Conservation (phyloP, 2,888 invertebrate species). For the Gymnocheta viridis region DNA sequence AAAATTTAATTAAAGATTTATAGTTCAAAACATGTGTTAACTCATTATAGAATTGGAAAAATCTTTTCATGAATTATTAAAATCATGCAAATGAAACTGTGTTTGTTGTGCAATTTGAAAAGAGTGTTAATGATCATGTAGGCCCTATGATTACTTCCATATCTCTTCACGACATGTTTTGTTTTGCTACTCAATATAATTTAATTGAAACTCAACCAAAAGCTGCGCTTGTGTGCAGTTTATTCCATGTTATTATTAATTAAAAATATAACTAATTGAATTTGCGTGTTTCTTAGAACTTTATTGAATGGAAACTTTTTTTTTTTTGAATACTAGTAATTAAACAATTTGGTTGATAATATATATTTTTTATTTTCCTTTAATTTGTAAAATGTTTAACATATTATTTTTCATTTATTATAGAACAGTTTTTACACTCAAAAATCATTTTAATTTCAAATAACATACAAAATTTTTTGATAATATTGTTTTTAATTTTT, state of each 20-base stretch:
- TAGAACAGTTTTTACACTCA: slow-evolving; percentile 13
- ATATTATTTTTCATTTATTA: background rate
- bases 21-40: slow-evolving; percentile 21
- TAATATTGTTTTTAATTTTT: background rate
- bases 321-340: background rate
- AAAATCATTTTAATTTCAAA: background rate
- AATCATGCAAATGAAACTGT: slow-evolving; percentile 6
- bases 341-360: slow-evolving; percentile 22
- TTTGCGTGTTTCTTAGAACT: slow-evolving; percentile 45
- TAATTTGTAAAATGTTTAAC: background rate
- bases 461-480: no score
- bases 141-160: background rate
- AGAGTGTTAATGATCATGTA: slow-evolving; percentile 5
- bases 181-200: background rate
- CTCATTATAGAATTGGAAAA: background rate
- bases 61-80: background rate
- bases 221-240: background rate
- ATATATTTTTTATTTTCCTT: background rate
- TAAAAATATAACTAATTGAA: slow-evolving; percentile 17
- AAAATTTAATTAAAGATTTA: background rate
- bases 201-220: background rate
- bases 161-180: slow-evolving; percentile 1
- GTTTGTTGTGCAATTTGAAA: background rate
- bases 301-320: slow-evolving; percentile 40
- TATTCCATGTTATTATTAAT: slow-evolving; percentile 13